Conservation (phyloP, 2,797 vertebrate genomes). For the Enteromius argenteus region DNA sequence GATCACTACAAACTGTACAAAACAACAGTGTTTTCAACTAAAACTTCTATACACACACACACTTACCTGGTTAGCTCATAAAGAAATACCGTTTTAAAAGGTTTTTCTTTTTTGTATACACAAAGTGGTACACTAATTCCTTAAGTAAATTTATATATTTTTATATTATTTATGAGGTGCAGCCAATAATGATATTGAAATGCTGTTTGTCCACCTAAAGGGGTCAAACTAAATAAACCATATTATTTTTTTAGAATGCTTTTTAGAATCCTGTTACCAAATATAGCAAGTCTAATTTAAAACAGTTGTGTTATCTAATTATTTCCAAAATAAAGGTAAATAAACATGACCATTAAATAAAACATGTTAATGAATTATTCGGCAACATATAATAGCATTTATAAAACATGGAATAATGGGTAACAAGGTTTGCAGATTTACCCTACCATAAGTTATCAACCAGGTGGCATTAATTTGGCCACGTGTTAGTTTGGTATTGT, state of each 20-base stretch:
- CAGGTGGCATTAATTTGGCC: neutral
- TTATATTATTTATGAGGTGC: neutral
- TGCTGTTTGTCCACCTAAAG: neutral
- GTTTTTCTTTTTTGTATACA: too few relatives aligned
- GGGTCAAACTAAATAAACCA: neutral
- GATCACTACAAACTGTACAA: slow-evolving; percentile 21
- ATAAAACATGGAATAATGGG: neutral
- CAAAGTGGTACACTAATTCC: neutral
- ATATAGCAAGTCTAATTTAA: neutral
- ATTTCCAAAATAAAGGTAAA: neutral
- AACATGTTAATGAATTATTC: neutral
- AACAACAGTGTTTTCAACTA: neutral
- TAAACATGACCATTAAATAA: neutral
- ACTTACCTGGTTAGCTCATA: neutral
- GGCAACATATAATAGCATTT: neutral
- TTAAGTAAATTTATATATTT: neutral
- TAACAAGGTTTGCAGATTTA: neutral
- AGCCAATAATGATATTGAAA: slow-evolving; percentile 16
- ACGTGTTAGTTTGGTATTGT: neutral
- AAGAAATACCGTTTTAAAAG: neutral
- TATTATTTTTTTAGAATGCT: neutral
- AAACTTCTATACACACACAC: neutral
- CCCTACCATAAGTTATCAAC: neutral
- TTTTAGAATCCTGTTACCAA: neutral
- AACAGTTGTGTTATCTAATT: neutral